Percentiles rank a stretch among this genome's conserved stretches.
Evolutionary conservation across 1,140 invertebrate species (phyloP).

Genomic region (Medauroidea extradentata): DNA sequence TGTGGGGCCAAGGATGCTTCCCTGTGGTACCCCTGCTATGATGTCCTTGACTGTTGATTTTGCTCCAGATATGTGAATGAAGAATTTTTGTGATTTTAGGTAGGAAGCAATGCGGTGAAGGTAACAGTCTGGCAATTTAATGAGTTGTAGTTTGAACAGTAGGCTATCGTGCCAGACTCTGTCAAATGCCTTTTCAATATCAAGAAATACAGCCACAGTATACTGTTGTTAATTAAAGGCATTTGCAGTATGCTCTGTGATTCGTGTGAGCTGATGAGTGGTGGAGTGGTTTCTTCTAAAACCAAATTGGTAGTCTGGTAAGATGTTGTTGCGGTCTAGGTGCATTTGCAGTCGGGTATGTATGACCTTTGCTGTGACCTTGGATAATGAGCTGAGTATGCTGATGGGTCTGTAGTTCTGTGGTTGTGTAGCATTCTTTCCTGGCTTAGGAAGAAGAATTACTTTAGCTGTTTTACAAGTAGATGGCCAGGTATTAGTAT

Average conservation of each 20-base stretch:
- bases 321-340: too few species aligned
- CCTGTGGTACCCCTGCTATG: constrained; percentile 9
- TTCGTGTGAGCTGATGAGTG: constrained; percentile 18
- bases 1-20: constrained; percentile 11
- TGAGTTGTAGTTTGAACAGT: background rate
- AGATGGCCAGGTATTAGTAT: background rate
- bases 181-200: constrained; percentile 37
- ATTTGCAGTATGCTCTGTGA: constrained; percentile 20
- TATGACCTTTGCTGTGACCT: constrained; percentile 6
- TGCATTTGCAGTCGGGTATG: too few species aligned
- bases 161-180: constrained; percentile 33
- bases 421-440: background rate
- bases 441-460: constrained; percentile 11
- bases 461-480: constrained; percentile 1
- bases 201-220: constrained; percentile 31
- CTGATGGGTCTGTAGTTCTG: constrained; percentile 13
- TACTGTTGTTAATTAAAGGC: constrained; percentile 28
- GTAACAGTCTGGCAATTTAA: background rate
- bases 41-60: background rate
- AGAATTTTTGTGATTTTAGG: background rate
- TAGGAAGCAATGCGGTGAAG: background rate
- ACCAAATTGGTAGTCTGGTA: too few species aligned
- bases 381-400: background rate
- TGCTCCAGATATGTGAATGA: background rate
- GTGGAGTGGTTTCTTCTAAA: too few species aligned